These are phyloP conservation scores for Poliocrania exsul DNA, from an alignment of 2,797 vertebrate genomes.

Conservation along the genomic window DNA sequence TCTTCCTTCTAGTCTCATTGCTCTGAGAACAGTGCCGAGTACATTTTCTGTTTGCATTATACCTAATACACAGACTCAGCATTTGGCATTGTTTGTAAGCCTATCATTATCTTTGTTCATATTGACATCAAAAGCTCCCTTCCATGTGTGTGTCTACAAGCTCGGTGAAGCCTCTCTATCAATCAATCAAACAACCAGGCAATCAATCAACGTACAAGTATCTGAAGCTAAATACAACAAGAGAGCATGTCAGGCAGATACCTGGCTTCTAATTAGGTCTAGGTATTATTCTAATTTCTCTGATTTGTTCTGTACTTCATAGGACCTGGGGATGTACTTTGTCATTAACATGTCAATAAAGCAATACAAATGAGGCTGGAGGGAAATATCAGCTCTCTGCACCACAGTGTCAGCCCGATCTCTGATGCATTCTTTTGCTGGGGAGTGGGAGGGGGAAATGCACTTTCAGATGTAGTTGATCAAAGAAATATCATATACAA, in stretches of 20 bases:
- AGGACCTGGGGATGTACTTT: constrained; percentile 56
- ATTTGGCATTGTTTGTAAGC: constrained; percentile 68
- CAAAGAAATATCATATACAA: constrained; percentile 68
- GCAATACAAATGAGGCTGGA: constrained; percentile 62
- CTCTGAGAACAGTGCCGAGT: neutral
- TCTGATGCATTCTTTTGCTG: constrained; percentile 50
- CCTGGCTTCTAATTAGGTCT: constrained; percentile 61
- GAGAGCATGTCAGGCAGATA: constrained; percentile 48
- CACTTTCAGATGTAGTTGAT: constrained; percentile 32
- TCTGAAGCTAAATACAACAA: constrained; percentile 43
- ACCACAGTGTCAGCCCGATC: constrained; percentile 1
- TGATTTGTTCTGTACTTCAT: constrained; percentile 28
- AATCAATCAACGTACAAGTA: constrained; percentile 40
- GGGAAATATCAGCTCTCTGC: constrained; percentile 51
- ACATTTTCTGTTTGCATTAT: constrained; percentile 28
- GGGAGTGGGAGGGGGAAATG: neutral
- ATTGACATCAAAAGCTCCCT: constrained; percentile 56
- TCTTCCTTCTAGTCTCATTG: neutral
- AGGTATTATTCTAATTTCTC: constrained; percentile 67
- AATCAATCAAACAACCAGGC: constrained; percentile 57
- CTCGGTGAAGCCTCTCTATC: constrained; percentile 35
- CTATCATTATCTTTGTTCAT: constrained; percentile 65
- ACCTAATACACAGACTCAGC: constrained; percentile 29
- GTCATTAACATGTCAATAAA: constrained; percentile 70
- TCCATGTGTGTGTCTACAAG: constrained; percentile 18